Conservation (phyloP, 2,113 vertebrate genomes). For the Xerus inauris region DNA sequence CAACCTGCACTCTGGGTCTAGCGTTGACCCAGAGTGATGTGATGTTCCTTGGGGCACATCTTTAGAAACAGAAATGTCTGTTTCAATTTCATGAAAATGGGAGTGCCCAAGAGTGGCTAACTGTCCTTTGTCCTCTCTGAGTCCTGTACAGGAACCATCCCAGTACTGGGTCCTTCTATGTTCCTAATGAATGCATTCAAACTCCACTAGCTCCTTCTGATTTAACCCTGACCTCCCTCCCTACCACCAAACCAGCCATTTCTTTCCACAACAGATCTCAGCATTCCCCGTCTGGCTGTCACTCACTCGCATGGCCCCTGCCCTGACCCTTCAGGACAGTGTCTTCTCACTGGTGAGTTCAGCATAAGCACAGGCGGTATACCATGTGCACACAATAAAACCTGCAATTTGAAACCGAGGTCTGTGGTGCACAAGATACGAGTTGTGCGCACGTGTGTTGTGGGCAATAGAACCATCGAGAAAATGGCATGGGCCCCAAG, state of each 20-base stretch:
- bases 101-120: neutral
- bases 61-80: accelerated
- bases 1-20: neutral
- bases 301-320: accelerated
- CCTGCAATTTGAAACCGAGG: accelerated
- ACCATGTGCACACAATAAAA: neutral
- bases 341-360: accelerated
- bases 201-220: accelerated
- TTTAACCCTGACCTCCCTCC: accelerated
- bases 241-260: neutral
- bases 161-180: accelerated
- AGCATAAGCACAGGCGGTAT: accelerated
- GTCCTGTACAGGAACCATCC: neutral
- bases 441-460: accelerated
- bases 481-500: accelerated
- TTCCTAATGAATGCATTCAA: neutral
- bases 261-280: accelerated
- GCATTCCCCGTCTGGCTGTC: accelerated
- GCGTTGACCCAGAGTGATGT: accelerated
- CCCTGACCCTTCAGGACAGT: accelerated
- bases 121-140: neutral
- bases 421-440: neutral
- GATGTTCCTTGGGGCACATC: accelerated
- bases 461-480: accelerated
- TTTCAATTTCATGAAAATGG: accelerated